These are phyloP conservation scores for Cranoglanis bouderius DNA, from an alignment of 2,113 vertebrate species.

Conservation along the genomic window DNA sequence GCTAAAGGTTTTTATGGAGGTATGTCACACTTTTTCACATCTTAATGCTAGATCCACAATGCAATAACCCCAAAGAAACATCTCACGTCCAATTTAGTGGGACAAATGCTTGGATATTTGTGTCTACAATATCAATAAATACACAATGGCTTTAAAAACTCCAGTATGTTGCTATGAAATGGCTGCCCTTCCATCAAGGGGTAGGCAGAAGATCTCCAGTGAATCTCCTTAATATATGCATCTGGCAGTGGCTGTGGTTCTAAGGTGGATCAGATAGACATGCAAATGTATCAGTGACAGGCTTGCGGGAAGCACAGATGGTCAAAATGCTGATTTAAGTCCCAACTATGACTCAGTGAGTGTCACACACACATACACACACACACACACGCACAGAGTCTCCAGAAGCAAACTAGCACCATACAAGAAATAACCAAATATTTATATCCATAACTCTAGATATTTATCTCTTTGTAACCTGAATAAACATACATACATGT, in stretches of 20 bases:
- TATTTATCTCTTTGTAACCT: background rate
- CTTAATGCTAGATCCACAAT: background rate
- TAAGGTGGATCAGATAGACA: constrained; percentile 60
- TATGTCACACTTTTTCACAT: background rate
- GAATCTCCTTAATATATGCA: constrained; percentile 35
- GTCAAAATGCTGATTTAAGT: constrained; percentile 62
- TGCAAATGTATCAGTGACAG: constrained; percentile 60
- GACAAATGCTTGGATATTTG: background rate
- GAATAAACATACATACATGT: background rate
- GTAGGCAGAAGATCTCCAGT: constrained; percentile 6
- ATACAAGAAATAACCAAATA: constrained; percentile 24
- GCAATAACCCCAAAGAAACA: background rate
- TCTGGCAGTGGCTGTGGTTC: constrained; percentile 9
- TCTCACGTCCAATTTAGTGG: background rate
- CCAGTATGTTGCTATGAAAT: constrained; percentile 15
- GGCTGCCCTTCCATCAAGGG: background rate
- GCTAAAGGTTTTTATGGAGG: background rate
- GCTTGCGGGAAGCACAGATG: constrained; percentile 67
- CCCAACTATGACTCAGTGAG: constrained; percentile 66
- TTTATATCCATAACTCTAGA: constrained; percentile 33
- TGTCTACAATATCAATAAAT: background rate
- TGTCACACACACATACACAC: constrained; percentile 44
- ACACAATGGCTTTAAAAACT: background rate
- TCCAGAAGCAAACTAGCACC: constrained; percentile 30
- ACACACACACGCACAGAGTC: background rate